Conservation (phyloP, 2,888 invertebrate genomes). For the Caenorhabditis doughertyi region DNA sequence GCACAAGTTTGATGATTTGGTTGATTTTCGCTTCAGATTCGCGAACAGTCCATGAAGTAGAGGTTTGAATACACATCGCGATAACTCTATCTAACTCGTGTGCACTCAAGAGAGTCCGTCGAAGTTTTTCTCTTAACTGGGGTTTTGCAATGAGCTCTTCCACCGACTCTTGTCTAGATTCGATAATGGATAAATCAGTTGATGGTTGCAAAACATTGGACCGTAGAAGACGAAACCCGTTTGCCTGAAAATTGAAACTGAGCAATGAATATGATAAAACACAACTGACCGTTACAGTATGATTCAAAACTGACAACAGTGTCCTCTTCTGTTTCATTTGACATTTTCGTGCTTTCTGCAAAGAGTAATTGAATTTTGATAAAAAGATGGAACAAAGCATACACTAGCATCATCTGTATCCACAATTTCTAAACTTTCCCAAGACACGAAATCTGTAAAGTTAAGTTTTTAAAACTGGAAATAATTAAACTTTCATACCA, state of each 20-base stretch:
- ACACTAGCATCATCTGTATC: constrained; percentile 51
- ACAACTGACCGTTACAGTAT: constrained; percentile 86
- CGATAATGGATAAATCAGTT: constrained; percentile 87
- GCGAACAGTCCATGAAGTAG: constrained; percentile 79
- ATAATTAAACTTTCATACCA: constrained; percentile 85
- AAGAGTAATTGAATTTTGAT: neutral
- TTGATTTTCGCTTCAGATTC: constrained; percentile 89
- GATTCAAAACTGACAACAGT: constrained; percentile 87
- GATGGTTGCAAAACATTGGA: constrained; percentile 89
- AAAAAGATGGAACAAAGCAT: neutral
- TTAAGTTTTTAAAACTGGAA: constrained; percentile 10
- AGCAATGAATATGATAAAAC: neutral
- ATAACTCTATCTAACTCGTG: constrained; percentile 90
- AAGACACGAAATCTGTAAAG: constrained; percentile 89
- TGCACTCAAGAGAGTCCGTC: constrained; percentile 84
- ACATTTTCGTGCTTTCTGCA: constrained; percentile 39
- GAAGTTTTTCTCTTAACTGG: constrained; percentile 71
- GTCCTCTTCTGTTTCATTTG: constrained; percentile 82
- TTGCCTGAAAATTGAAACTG: constrained; percentile 28
- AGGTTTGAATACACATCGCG: constrained; percentile 84
- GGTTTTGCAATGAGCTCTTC: constrained; percentile 88
- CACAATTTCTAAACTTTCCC: constrained; percentile 87
- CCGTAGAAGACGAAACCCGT: constrained; percentile 90
- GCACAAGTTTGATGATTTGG: constrained; percentile 85
- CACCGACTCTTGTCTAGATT: constrained; percentile 88